Percentiles rank a stretch among this genome's conserved stretches.
These are phyloP conservation scores for Lipotes vexillifer DNA, from an alignment of 2,113 vertebrate species.

Conservation along the genomic window DNA sequence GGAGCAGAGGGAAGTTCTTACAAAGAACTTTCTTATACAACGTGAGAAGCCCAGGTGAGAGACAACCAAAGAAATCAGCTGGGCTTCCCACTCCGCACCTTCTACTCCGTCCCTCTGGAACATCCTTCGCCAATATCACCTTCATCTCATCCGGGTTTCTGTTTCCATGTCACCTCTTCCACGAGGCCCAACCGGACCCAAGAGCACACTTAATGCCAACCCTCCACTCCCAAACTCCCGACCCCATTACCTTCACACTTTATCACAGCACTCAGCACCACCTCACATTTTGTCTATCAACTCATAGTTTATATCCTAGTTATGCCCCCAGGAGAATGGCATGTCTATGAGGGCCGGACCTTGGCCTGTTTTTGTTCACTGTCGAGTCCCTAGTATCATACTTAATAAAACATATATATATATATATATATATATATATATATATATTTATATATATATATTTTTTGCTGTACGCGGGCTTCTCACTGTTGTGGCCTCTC, in stretches of 20 bases:
- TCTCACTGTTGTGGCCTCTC: too few relatives aligned
- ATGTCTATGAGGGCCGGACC: not conserved
- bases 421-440: too few relatives aligned
- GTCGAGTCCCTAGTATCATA: not conserved
- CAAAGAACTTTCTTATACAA: not conserved
- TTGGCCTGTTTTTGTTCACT: not conserved
- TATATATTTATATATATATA: too few relatives aligned
- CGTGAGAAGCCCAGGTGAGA: not conserved
- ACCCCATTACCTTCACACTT: not conserved
- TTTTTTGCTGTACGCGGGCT: fast-evolving
- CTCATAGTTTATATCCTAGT: not conserved
- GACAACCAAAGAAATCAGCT: not conserved
- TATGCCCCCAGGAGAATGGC: not conserved
- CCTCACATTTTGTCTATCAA: not conserved
- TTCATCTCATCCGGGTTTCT: not conserved
- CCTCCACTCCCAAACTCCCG: not conserved
- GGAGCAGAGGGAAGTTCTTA: not conserved
- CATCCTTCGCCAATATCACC: too few relatives aligned
- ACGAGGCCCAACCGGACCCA: not conserved
- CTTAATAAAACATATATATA: not conserved
- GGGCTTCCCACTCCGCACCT: not conserved
- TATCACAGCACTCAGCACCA: not conserved
- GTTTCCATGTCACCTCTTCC: not conserved
- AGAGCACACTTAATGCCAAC: not conserved
- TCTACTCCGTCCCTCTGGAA: not conserved